Percentiles rank a stretch among this genome's conserved stretches.
Evolutionary conservation across 1,140 invertebrate genomes (phyloP).

Genomic region (Temnothorax curvispinosus): DNA sequence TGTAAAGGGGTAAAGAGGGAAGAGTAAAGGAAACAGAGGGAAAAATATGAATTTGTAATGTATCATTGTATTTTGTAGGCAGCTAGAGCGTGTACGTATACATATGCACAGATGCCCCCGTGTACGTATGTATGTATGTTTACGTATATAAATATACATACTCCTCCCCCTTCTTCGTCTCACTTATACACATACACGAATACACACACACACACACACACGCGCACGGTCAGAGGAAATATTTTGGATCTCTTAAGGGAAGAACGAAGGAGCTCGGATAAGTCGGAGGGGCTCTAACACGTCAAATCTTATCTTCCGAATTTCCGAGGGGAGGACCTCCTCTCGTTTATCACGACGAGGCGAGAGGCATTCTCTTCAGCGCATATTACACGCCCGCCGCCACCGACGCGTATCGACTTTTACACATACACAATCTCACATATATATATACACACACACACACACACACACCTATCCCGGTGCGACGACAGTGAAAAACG

Average conservation of each 20-base stretch:
- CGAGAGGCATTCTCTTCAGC: slow-evolving; percentile 39
- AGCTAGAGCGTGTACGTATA: slow-evolving; percentile 76
- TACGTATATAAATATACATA: slow-evolving; percentile 73
- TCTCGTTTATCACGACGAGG: background rate
- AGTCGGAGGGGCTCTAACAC: slow-evolving; percentile 3
- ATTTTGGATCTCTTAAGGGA: slow-evolving; percentile 59
- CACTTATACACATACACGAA: slow-evolving; percentile 8
- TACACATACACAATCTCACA: background rate
- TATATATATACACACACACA: background rate
- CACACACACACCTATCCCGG: background rate
- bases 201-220: slow-evolving; percentile 57
- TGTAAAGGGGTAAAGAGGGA: slow-evolving; percentile 57
- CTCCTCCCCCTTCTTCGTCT: slow-evolving; percentile 39
- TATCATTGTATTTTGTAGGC: slow-evolving; percentile 80
- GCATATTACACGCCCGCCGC: slow-evolving; percentile 35
- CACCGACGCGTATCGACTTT: slow-evolving; percentile 55
- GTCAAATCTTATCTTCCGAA: slow-evolving; percentile 28
- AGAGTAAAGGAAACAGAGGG: slow-evolving; percentile 28
- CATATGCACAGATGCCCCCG: slow-evolving; percentile 70
- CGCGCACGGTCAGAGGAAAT: slow-evolving; percentile 64
- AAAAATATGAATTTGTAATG: slow-evolving; percentile 78
- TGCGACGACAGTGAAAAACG: slow-evolving; percentile 34
- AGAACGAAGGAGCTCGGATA: background rate
- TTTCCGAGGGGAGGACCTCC: slow-evolving; percentile 12
- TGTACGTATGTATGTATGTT: slow-evolving; percentile 68